Evolutionary conservation across 2,888 invertebrate species (phyloP).

Genomic region (Pseudococcus longispinus): DNA sequence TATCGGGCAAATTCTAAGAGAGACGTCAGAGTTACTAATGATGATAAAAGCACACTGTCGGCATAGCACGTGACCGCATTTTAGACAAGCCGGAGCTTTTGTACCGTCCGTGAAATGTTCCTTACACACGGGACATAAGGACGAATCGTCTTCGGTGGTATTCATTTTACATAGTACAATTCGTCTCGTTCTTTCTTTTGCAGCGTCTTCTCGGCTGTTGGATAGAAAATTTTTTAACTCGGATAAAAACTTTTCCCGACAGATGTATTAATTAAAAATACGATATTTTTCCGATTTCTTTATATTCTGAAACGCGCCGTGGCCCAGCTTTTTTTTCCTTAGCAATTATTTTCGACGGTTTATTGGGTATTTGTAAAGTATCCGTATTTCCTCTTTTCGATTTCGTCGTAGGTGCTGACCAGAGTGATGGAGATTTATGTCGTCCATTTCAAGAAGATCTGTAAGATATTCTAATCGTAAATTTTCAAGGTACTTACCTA

Average conservation of each 20-base stretch:
- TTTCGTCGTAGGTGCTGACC: background rate
- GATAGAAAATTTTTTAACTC: conserved; percentile 40
- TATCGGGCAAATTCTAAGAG: conserved; percentile 49
- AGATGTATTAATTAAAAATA: conserved; percentile 32
- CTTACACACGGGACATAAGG: conserved; percentile 50
- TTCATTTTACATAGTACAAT: conserved; percentile 44
- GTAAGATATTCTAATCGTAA: background rate
- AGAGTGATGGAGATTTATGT: background rate
- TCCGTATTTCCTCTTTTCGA: background rate
- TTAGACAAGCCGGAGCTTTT: conserved; percentile 48
- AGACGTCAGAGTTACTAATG: conserved; percentile 45
- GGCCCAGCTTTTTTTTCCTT: background rate
- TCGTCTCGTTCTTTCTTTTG: conserved; percentile 23
- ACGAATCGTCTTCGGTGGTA: conserved; percentile 45
- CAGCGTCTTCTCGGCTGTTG: conserved; percentile 23
- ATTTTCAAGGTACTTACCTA: too few species aligned
- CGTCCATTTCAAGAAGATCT: background rate
- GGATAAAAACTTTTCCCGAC: conserved; percentile 43
- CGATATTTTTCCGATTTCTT: conserved; percentile 15
- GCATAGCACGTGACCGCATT: conserved; percentile 49
- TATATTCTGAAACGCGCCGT: background rate
- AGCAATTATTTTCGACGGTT: background rate
- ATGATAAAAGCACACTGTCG: conserved; percentile 50
- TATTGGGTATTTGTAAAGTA: background rate
- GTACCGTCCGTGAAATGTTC: conserved; percentile 53